Conservation (phyloP, 2,888 invertebrate species). For the Eubasilissa splendida region DNA sequence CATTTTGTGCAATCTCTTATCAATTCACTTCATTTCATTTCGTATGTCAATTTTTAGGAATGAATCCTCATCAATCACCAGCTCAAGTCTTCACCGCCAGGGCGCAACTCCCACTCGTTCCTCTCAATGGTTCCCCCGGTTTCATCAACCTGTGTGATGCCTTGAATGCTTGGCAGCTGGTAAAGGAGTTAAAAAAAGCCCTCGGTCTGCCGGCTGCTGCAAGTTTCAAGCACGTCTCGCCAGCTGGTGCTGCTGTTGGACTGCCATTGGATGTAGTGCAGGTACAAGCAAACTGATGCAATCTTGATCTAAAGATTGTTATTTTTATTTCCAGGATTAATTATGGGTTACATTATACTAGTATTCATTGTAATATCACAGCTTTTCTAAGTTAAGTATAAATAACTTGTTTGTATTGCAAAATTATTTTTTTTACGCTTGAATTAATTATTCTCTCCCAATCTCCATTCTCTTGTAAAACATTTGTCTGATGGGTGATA, state of each 20-base stretch:
- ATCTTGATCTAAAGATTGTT: too few relatives aligned
- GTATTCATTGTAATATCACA: too few relatives aligned
- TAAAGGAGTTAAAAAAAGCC: constrained; percentile 87
- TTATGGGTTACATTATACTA: too few relatives aligned
- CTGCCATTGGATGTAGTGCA: constrained; percentile 81
- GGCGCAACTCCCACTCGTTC: constrained; percentile 86
- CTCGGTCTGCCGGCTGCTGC: constrained; percentile 91
- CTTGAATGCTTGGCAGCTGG: constrained; percentile 97
- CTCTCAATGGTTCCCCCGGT: constrained; percentile 95
- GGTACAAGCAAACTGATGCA: constrained; percentile 63
- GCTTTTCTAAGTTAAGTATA: too few relatives aligned
- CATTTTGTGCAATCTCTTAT: too few relatives aligned
- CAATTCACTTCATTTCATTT: too few relatives aligned
- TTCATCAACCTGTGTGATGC: constrained; percentile 98
- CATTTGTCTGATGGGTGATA: too few relatives aligned
- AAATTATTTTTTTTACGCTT: too few relatives aligned
- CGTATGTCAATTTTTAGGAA: constrained; percentile 67
- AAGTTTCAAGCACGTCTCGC: constrained; percentile 98
- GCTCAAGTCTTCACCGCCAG: constrained; percentile 91
- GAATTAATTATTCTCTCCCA: too few relatives aligned
- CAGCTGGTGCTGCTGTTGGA: constrained; percentile 96
- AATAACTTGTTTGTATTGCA: too few relatives aligned
- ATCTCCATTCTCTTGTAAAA: too few relatives aligned
- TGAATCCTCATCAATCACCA: constrained; percentile 99
- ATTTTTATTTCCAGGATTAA: too few relatives aligned